Percentiles rank a stretch among this genome's conserved stretches.
These are phyloP conservation scores for Motacilla alba DNA, from an alignment of 2,113 vertebrate species.

Conservation along the genomic window DNA sequence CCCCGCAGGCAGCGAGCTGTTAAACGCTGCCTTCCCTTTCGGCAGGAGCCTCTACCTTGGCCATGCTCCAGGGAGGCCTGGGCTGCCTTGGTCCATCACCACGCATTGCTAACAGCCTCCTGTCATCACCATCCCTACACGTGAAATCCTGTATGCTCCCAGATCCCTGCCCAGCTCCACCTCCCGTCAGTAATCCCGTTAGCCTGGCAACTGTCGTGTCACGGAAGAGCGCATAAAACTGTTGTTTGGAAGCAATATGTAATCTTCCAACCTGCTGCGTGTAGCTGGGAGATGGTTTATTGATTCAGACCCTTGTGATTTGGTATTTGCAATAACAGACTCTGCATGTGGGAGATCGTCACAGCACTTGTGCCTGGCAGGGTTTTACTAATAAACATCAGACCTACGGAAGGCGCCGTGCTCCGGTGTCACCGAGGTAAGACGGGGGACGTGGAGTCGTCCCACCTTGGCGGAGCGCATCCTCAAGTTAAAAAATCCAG, in stretches of 20 bases:
- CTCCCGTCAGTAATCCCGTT: conserved; percentile 46
- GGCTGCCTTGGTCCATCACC: conserved; percentile 21
- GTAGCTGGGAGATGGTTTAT: conserved; percentile 55
- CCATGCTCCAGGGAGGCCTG: conserved; percentile 15
- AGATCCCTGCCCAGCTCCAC: conserved; percentile 34
- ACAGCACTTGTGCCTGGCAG: conserved; percentile 41
- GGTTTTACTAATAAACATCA: conserved; percentile 31
- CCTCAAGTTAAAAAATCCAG: neutral
- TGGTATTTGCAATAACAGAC: conserved; percentile 63
- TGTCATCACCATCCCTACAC: neutral
- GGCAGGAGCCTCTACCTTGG: conserved; percentile 8
- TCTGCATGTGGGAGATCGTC: conserved; percentile 21
- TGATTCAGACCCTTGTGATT: conserved; percentile 63
- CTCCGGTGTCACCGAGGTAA: neutral
- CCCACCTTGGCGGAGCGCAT: neutral
- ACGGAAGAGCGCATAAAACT: conserved; percentile 23
- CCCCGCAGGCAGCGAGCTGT: neutral
- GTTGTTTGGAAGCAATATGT: conserved; percentile 44
- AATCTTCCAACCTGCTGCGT: conserved; percentile 58
- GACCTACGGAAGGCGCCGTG: neutral
- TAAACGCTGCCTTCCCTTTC: neutral
- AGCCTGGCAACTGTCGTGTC: conserved; percentile 51
- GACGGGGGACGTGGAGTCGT: neutral
- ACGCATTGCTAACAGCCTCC: neutral
- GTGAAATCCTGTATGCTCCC: neutral